Evolutionary conservation across 2,888 invertebrate species (phyloP).

Genomic region (Rambutsinella grinnellia): DNA sequence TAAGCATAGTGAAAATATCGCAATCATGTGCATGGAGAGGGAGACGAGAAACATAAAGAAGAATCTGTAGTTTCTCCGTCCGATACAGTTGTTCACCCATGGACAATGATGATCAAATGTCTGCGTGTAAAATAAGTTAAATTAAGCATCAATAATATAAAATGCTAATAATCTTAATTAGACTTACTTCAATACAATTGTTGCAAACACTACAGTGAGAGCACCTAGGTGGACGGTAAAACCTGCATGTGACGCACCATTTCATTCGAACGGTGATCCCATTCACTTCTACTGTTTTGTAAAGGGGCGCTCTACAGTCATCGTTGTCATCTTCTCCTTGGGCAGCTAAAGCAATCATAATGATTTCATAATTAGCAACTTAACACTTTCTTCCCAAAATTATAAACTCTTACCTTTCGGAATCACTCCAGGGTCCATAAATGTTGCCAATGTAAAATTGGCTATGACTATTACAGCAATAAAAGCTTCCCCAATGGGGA

Average conservation of each 20-base stretch:
- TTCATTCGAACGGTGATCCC: slow-evolving; percentile 99
- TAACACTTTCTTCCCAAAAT: not conserved
- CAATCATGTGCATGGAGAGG: slow-evolving; percentile 96
- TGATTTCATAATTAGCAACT: slow-evolving; percentile 28
- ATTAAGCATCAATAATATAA: not conserved
- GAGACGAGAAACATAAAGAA: slow-evolving; percentile 99
- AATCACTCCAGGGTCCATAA: slow-evolving; percentile 99
- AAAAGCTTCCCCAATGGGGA: slow-evolving; percentile 92
- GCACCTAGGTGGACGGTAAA: slow-evolving; percentile 98
- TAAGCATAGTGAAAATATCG: slow-evolving; percentile 94
- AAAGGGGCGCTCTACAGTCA: slow-evolving; percentile 91
- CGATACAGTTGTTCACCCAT: slow-evolving; percentile 98
- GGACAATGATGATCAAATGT: slow-evolving; percentile 99
- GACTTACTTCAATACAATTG: slow-evolving; percentile 92
- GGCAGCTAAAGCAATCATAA: too few species aligned
- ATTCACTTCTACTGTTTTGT: slow-evolving; percentile 97
- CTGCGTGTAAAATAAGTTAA: slow-evolving; percentile 72
- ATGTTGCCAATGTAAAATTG: slow-evolving; percentile 98
- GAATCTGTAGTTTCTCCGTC: slow-evolving; percentile 96
- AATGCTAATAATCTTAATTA: not conserved
- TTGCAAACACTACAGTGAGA: slow-evolving; percentile 99
- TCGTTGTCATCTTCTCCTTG: slow-evolving; percentile 98
- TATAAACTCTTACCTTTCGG: slow-evolving; percentile 83
- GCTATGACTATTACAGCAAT: slow-evolving; percentile 97
- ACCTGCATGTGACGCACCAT: slow-evolving; percentile 99